Base-by-base conservation (phyloP, 2,888 invertebrate species). In the Nebria salina region DNA sequence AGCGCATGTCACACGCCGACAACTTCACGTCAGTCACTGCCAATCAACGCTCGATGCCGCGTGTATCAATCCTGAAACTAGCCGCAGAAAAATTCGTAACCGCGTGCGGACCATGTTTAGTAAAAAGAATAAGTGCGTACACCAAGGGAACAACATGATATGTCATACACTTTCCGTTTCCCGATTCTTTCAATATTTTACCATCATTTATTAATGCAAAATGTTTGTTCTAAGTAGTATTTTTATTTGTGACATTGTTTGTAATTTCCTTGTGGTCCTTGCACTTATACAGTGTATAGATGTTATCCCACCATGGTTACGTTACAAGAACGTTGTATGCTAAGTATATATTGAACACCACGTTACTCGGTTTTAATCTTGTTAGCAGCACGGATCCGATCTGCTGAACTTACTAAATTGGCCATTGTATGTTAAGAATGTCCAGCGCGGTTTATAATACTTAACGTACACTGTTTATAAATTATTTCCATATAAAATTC, bases 11-110 rank as follows among this genome's bases (percentile, higher is more conserved):
- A 70, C 11, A 34, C 34, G 34, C 70, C 25, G 70, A 26, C 70
- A 26, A 70, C 70, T 70, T 70, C 70, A 70, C 34, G 70, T 70
- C 70, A 70, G 70, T 70, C 70, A 70, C 34, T 70, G 70, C 70
- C 70, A 70, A 70, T 70, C 70, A 70, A 70, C 70, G 70, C 70
- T 70, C 8, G 70, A 70, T 34, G 34, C 54, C 54, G 54, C 54
- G 70, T 25, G 70, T 70, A 70, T 70, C 70, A 70, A 34, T 70
- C 25, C 11, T 34, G 54, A 70, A 25, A 20, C 70, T 25, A 34
- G 26, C 70, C 70, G 70, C 70, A 26, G 34, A 70, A 70, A 70
- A 70, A 70, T 70, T 54, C 54, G 54, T 11, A 20, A 25, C 20
- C 70, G 25, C 25, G 34, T 13, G 70, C 70, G 70, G 70, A 20